These are phyloP conservation scores for Phyllostomus hastatus DNA, from an alignment of 2,113 vertebrate genomes.

Conservation along the genomic window DNA sequence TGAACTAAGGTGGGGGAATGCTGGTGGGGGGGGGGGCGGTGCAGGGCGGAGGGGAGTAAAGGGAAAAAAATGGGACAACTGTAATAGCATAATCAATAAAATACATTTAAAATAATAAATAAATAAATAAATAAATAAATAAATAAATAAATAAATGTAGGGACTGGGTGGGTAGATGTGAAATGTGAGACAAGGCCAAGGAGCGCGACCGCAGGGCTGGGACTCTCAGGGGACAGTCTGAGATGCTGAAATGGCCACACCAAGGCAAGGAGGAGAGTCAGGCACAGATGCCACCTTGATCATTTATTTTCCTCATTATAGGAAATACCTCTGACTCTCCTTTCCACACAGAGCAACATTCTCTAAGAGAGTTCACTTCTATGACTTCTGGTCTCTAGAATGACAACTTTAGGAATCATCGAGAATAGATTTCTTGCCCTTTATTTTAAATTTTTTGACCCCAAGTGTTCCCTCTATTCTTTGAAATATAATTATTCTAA, in stretches of 20 bases:
- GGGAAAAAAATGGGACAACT: too few relatives aligned
- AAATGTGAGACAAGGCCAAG: background rate
- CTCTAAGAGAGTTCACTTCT: background rate
- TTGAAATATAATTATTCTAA: background rate
- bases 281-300: background rate
- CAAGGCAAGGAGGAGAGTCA: background rate
- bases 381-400: background rate
- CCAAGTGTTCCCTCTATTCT: background rate
- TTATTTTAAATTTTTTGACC: conserved; percentile 16
- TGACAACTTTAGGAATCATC: background rate
- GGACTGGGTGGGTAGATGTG: background rate
- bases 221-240: background rate
- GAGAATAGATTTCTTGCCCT: background rate
- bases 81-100: too few relatives aligned
- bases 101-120: too few relatives aligned
- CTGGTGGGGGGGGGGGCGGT: too few relatives aligned
- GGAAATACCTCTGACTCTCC: background rate
- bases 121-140: too few relatives aligned
- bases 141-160: background rate
- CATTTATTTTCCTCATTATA: background rate
- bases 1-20: too few relatives aligned
- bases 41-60: too few relatives aligned
- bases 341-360: background rate
- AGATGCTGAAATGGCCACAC: background rate
- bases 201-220: background rate